These are phyloP conservation scores for Ceratina calcarata DNA, from an alignment of 1,140 invertebrate species.

Conservation along the genomic window DNA sequence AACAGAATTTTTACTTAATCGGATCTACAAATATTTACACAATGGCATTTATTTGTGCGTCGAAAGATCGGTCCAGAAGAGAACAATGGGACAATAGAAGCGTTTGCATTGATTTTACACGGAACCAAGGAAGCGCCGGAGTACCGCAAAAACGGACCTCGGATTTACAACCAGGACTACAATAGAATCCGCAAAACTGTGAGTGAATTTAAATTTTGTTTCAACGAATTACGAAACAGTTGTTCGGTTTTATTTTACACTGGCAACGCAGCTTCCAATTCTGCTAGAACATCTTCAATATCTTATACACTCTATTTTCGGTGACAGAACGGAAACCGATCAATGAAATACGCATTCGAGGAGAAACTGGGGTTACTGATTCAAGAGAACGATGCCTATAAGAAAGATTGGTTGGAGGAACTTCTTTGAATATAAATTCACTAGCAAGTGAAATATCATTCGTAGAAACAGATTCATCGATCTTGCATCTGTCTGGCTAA, in stretches of 20 bases:
- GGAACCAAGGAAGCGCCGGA: constrained; percentile 85
- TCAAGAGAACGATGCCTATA: neutral
- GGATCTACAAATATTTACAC: neutral
- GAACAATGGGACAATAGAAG: constrained; percentile 82
- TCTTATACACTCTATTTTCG: neutral
- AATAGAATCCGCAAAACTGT: constrained; percentile 74
- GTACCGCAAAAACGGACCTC: constrained; percentile 82
- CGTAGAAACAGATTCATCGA: neutral
- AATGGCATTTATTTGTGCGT: constrained; percentile 33
- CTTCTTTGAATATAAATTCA: constrained; percentile 13
- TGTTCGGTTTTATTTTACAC: neutral
- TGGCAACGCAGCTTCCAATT: neutral
- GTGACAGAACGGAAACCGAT: constrained; percentile 3
- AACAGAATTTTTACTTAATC: neutral
- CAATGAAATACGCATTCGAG: neutral
- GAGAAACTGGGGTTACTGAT: neutral
- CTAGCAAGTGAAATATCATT: neutral
- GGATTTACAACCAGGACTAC: constrained; percentile 81
- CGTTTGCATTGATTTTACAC: constrained; percentile 83
- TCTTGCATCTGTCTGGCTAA: too few species aligned
- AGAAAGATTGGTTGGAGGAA: constrained; percentile 5
- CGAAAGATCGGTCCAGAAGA: constrained; percentile 75
- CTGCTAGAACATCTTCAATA: too few species aligned
- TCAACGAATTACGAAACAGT: too few species aligned
- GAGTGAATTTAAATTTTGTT: constrained; percentile 6